Evolutionary conservation across 1,140 invertebrate genomes (phyloP).

Genomic region (Cotesia glomerata): DNA sequence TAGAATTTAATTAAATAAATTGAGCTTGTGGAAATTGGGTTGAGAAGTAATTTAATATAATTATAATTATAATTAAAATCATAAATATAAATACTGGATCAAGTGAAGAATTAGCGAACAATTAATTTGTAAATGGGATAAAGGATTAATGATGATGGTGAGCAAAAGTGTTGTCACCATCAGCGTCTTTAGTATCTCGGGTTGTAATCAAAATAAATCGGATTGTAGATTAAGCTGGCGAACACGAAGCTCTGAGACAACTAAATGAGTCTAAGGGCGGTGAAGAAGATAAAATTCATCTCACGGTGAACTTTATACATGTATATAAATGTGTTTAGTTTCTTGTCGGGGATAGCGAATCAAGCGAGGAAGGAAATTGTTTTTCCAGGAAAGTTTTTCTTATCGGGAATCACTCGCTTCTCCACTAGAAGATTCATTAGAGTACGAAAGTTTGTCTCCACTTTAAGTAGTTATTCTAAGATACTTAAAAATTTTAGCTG

Average conservation of each 20-base stretch:
- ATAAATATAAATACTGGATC: not conserved
- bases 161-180: slow-evolving; percentile 7
- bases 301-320: not conserved
- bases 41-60: not conserved
- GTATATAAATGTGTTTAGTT: not conserved
- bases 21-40: not conserved
- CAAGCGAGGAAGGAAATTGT: slow-evolving; percentile 26
- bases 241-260: slow-evolving; percentile 11
- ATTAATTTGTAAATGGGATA: slow-evolving; percentile 2
- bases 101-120: not conserved
- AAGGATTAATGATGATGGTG: not conserved
- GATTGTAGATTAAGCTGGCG: slow-evolving; percentile 30
- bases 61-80: not conserved
- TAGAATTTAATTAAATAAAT: too few species aligned
- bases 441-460: slow-evolving; percentile 23
- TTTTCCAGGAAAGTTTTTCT: slow-evolving; percentile 29
- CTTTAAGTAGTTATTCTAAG: not conserved
- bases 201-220: slow-evolving; percentile 33
- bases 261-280: slow-evolving; percentile 17
- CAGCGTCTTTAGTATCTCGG: slow-evolving; percentile 9
- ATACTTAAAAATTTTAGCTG: not conserved
- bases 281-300: not conserved
- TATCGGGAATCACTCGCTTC: slow-evolving; percentile 28
- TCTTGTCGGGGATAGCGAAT: slow-evolving; percentile 21
- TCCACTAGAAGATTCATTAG: slow-evolving; percentile 27